phyloP scores from a whole-genome alignment of 2,888 invertebrate genomes.

The Micoletzkya japonica region DNA sequence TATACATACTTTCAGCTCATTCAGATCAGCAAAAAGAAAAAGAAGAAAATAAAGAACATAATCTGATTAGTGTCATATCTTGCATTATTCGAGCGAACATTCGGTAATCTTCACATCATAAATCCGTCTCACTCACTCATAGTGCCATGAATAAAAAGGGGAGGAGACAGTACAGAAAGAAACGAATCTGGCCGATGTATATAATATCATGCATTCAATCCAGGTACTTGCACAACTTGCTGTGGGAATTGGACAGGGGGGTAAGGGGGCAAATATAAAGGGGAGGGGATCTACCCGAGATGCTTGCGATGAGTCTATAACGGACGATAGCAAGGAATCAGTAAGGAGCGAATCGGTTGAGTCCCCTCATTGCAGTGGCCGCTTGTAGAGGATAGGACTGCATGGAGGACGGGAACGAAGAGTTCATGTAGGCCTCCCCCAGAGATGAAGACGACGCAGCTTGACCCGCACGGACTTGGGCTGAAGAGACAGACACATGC shows the following conservation, averaged over 20 bases:
- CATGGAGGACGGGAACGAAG: conserved; percentile 40
- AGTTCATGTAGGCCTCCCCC: conserved; percentile 45
- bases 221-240: background rate
- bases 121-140: no score
- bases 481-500: conserved; percentile 29
- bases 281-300: conserved; percentile 7
- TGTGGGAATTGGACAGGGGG: conserved; percentile 1
- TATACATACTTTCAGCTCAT: no score
- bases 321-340: conserved; percentile 21
- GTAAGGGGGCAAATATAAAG: conserved; percentile 7
- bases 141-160: background rate
- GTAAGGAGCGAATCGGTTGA: conserved; percentile 51
- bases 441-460: conserved; percentile 19
- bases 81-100: no score
- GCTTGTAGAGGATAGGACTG: conserved; percentile 37
- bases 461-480: conserved; percentile 15
- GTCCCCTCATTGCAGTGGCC: conserved; percentile 39
- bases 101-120: no score
- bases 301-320: background rate
- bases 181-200: no score
- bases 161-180: background rate
- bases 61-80: no score
- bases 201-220: no score
- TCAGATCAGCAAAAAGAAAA: no score
- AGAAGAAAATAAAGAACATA: no score